Evolutionary conservation across 2,797 vertebrate genomes (phyloP).

Genomic region (Tinamus major): DNA sequence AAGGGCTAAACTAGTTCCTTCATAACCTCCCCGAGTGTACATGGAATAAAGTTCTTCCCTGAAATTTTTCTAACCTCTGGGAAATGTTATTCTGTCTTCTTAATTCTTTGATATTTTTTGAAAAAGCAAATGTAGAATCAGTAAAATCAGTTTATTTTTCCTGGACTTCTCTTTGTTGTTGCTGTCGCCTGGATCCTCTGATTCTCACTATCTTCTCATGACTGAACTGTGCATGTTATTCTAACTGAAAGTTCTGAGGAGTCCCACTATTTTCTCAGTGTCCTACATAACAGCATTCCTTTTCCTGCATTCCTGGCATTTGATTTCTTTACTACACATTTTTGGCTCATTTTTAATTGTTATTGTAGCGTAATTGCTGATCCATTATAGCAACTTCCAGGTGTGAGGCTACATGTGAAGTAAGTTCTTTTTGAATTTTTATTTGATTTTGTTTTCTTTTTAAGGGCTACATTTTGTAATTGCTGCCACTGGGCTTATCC

Average conservation of each 20-base stretch:
- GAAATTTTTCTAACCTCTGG: not conserved
- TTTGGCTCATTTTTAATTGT: not conserved
- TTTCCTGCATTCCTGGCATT: not conserved
- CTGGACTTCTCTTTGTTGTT: not conserved
- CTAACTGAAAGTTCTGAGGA: not conserved
- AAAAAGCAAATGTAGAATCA: not conserved
- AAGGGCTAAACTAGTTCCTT: not conserved
- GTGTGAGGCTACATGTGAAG: not conserved
- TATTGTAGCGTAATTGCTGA: not conserved
- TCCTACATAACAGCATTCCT: not conserved
- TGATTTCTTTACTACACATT: not conserved
- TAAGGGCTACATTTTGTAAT: not conserved
- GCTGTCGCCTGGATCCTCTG: not conserved
- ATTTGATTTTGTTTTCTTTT: not conserved
- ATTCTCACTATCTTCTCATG: not conserved
- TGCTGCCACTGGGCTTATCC: not conserved
- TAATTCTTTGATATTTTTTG: not conserved
- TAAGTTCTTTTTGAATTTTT: not conserved
- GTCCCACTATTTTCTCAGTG: not conserved
- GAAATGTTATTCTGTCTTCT: not conserved
- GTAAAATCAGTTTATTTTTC: not conserved
- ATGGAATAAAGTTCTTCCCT: not conserved
- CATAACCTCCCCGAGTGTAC: not conserved
- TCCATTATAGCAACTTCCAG: not conserved
- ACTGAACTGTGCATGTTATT: not conserved